Evolutionary conservation across 2,888 invertebrate species (phyloP).

Genomic region (Caenorhabditis zanzibari): DNA sequence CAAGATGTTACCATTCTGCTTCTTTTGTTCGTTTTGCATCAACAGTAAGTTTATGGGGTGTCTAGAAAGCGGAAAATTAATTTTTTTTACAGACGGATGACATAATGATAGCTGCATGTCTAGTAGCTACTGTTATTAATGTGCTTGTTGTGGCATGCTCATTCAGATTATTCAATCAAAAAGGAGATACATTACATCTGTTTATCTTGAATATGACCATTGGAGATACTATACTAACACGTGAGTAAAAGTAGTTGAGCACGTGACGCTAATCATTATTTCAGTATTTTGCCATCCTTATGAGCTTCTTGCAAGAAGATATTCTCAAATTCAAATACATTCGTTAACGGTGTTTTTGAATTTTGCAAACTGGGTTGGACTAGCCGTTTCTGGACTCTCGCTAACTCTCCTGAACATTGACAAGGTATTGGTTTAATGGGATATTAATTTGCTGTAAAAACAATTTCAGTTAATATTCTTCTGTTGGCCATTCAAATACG

Average conservation of each 20-base stretch:
- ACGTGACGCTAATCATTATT: conserved; percentile 35
- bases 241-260: conserved; percentile 57
- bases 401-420: conserved; percentile 81
- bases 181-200: conserved; percentile 82
- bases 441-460: neutral
- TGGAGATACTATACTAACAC: conserved; percentile 80
- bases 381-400: conserved; percentile 81
- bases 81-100: conserved; percentile 78
- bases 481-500: conserved; percentile 82
- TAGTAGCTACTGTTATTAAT: conserved; percentile 81
- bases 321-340: conserved; percentile 74
- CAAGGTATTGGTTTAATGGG: conserved; percentile 61
- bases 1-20: conserved; percentile 1
- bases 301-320: conserved; percentile 80
- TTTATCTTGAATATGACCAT: conserved; percentile 83
- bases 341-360: conserved; percentile 78
- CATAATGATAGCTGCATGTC: conserved; percentile 76
- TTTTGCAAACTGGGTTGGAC: conserved; percentile 81
- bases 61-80: neutral
- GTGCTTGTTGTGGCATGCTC: conserved; percentile 81
- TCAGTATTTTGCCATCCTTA: conserved; percentile 83
- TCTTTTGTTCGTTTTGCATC: conserved; percentile 33
- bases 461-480: conserved; percentile 79
- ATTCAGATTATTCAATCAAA: conserved; percentile 73
- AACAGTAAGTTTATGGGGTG: conserved; percentile 3